Conservation (phyloP, 2,113 vertebrate genomes). For the western clawed frog (Xenopus tropicalis) region UCB_Xtro_10.0 CM004443.2:136978001-136978500, state of each 20-base stretch:
- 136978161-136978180: slow-evolving; percentile 11
- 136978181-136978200: slow-evolving; percentile 14
- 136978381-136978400: slow-evolving; percentile 17
- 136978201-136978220: slow-evolving; percentile 14
- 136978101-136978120: too few relatives aligned
- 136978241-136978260: slow-evolving; percentile 24
- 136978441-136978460: neutral
- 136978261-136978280: slow-evolving; percentile 23
- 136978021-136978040: too few relatives aligned
- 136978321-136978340: slow-evolving; percentile 38
- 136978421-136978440: slow-evolving; percentile 30
- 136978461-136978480: neutral
- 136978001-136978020: too few relatives aligned
- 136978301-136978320: slow-evolving; percentile 33
- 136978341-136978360: slow-evolving; percentile 41
- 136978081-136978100: too few relatives aligned
- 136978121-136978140: too few relatives aligned
- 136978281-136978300: slow-evolving; percentile 31
- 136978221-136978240: slow-evolving; percentile 12
- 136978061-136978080: too few relatives aligned
- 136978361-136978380: slow-evolving; percentile 26
- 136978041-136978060: too few relatives aligned
- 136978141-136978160: slow-evolving; percentile 4
- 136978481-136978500: too few relatives aligned
- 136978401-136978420: slow-evolving; percentile 23